These are phyloP conservation scores for Furnarius figulus DNA, from an alignment of 2,113 vertebrate genomes.

Conservation along the genomic window DNA sequence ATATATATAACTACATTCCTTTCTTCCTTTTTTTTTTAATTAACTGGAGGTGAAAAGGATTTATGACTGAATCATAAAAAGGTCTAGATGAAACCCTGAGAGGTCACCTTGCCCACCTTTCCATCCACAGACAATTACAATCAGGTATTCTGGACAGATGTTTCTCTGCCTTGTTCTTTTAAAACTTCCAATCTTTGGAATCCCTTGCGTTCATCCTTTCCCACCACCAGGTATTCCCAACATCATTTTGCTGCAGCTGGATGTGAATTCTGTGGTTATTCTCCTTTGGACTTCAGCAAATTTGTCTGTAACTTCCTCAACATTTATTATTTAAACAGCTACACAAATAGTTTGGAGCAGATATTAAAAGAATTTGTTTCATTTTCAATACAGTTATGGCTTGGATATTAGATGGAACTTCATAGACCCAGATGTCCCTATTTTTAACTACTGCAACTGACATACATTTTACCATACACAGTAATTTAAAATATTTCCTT, in stretches of 20 bases:
- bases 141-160: background rate
- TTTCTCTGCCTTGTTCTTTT: background rate
- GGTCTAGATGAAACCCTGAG: background rate
- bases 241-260: background rate
- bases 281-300: background rate
- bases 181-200: background rate
- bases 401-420: background rate
- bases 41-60: background rate
- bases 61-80: background rate
- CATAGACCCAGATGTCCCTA: background rate
- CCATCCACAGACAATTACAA: background rate
- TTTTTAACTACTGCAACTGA: background rate
- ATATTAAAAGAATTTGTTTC: background rate
- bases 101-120: background rate
- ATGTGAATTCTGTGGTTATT: background rate
- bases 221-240: background rate
- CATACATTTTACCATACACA: background rate
- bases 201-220: background rate
- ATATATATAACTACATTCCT: background rate
- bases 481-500: background rate
- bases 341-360: background rate
- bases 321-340: background rate
- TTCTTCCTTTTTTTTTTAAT: background rate
- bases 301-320: background rate
- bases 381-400: background rate